These are phyloP conservation scores for Molossus alvarezi DNA, from an alignment of 2,797 vertebrate genomes.

Conservation along the genomic window DNA sequence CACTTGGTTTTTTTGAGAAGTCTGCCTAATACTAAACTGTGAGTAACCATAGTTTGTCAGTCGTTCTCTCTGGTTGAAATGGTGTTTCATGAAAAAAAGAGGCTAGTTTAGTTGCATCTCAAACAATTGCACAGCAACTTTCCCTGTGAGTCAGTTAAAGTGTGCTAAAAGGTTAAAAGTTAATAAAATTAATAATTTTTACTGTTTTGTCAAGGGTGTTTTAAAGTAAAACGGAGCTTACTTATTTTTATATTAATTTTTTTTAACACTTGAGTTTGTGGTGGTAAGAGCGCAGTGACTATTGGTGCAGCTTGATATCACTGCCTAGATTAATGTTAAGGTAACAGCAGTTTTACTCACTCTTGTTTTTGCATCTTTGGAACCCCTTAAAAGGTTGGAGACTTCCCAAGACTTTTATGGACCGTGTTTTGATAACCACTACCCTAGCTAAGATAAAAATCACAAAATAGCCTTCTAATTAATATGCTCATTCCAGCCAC, in stretches of 20 bases:
- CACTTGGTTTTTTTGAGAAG: conserved; percentile 49
- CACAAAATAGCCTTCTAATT: background rate
- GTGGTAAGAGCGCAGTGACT: background rate
- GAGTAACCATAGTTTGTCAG: background rate
- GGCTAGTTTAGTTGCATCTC: background rate
- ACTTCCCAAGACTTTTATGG: background rate
- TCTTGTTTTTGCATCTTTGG: background rate
- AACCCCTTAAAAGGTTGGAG: background rate
- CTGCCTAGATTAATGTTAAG: background rate
- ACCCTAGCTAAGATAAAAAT: background rate
- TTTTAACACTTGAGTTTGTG: background rate
- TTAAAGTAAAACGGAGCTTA: background rate
- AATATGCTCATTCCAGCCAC: background rate
- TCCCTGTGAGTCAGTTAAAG: background rate
- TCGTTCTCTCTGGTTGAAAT: conserved; percentile 29
- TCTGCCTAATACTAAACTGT: background rate
- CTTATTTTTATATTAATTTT: background rate
- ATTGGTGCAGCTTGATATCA: background rate
- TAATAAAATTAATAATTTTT: conserved; percentile 29
- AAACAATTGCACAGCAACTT: background rate
- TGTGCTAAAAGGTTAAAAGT: background rate
- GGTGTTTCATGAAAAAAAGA: conserved; percentile 14
- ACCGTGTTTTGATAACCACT: background rate
- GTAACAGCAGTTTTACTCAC: background rate
- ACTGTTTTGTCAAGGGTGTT: background rate